Base-by-base conservation (phyloP, 2,888 invertebrate species). In the Gandaritis pyraliata region DNA sequence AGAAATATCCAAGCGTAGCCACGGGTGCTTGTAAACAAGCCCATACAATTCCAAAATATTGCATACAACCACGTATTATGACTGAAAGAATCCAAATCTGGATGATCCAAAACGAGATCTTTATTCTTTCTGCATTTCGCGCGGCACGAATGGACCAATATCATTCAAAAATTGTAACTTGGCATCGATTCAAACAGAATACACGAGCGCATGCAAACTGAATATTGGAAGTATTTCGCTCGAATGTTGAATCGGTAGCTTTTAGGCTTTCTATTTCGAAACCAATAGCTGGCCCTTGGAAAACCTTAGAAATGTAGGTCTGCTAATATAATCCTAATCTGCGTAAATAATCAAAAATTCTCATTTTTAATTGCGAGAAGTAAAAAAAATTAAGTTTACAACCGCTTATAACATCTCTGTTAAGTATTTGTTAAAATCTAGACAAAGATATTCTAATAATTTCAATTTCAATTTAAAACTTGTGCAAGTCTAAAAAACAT, bases 131-230 rank as follows among this genome's bases (percentile, higher is more conserved):
- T 11, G 61, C 52, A 55, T 58, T 59, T 59, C 57, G 36, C 58
- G 50, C 57, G 65, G 30, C 53, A 36, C 56, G 56, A 15, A 15
- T 46, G 56, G 55, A 56, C 57, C 69, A 61, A 68, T 70, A 70
- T 66, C 64, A 61, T 62, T 68, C 66, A 70, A 70, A 70, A 66
- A 68, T 70, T 53, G 62, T 64, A 60, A 68, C 58, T 68, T 70
- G 69, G 69, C 69, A 64, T 57, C 64, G 68, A 56, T 63, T 70
- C 69, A 70, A 67, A 64, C 66, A 58, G 51, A 61, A 63, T 65
- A 65, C 43, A 38, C 41, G 54, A 39, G 54, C 47, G 62, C 58
- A 54, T 50, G 16, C 13, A 62, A 46, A 39, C 62, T 49, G 39
- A 58, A 55, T 55, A 58, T 63, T 41, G 39, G n/a, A 50, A 41